Evolutionary conservation across 1,140 invertebrate species (phyloP).

Genomic region (Temnothorax longispinosus): DNA sequence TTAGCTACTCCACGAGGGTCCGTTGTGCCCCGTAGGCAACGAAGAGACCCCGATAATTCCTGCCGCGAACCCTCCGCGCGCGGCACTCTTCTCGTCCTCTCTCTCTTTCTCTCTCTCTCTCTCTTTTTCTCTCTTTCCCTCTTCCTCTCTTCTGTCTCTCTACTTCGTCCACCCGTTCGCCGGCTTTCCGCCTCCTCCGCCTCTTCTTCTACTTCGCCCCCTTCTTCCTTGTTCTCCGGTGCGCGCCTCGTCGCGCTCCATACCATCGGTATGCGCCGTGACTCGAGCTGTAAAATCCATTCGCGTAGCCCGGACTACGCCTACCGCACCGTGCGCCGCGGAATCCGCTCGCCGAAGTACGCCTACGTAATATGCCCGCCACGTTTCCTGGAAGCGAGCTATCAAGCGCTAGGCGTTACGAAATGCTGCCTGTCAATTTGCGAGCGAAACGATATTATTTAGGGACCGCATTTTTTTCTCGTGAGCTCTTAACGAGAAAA

Average conservation of each 20-base stretch:
- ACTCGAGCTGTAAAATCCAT: slow-evolving; percentile 59
- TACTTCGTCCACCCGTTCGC: slow-evolving; percentile 59
- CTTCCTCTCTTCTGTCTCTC: slow-evolving; percentile 33
- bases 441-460: slow-evolving; percentile 34
- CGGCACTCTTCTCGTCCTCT: slow-evolving; percentile 24
- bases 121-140: slow-evolving; percentile 44
- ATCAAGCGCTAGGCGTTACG: slow-evolving; percentile 36
- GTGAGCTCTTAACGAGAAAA: background rate
- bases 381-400: slow-evolving; percentile 45
- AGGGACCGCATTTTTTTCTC: background rate
- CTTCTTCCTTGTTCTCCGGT: slow-evolving; percentile 50
- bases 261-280: slow-evolving; percentile 52
- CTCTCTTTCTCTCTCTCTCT: slow-evolving; percentile 1
- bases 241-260: slow-evolving; percentile 32
- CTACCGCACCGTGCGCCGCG: slow-evolving; percentile 61
- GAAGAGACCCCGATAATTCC: slow-evolving; percentile 72
- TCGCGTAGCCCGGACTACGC: slow-evolving; percentile 67
- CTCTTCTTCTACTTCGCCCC: slow-evolving; percentile 47
- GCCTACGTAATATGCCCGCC: slow-evolving; percentile 58
- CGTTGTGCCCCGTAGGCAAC: slow-evolving; percentile 74
- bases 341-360: slow-evolving; percentile 59
- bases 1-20: slow-evolving; percentile 81
- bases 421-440: slow-evolving; percentile 46
- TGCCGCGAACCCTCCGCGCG: slow-evolving; percentile 63
- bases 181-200: slow-evolving; percentile 32